phyloP scores from a whole-genome alignment of 1,140 invertebrate genomes.

The Neodiprion virginianus region DNA sequence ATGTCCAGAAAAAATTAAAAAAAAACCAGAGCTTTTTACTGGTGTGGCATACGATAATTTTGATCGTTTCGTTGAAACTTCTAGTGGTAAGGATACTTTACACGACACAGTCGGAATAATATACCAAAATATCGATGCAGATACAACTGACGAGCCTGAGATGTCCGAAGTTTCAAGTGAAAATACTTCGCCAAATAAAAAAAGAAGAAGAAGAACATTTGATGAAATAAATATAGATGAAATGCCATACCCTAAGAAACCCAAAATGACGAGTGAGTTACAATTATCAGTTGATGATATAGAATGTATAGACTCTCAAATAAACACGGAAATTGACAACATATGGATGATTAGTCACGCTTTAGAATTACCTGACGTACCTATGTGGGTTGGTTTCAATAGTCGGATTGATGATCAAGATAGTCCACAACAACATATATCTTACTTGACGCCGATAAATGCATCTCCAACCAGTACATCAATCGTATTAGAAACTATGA shows the following conservation, averaged over 20 bases:
- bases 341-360: constrained; percentile 27
- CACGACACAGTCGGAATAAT: too few species aligned
- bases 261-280: constrained; percentile 31
- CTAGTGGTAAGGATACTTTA: too few species aligned
- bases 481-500: constrained; percentile 46
- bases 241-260: constrained; percentile 34
- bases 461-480: constrained; percentile 40
- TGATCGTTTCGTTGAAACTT: too few species aligned
- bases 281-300: neutral
- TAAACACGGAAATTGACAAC: constrained; percentile 17
- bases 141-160: too few species aligned
- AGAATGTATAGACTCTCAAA: constrained; percentile 11
- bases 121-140: too few species aligned
- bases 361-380: constrained; percentile 24
- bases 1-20: too few species aligned
- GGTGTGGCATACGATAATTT: too few species aligned
- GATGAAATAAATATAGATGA: constrained; percentile 28
- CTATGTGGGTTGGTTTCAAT: constrained; percentile 41
- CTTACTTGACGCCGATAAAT: constrained; percentile 44
- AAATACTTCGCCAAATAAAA: constrained; percentile 13
- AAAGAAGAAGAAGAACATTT: constrained; percentile 26
- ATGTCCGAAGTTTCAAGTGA: neutral
- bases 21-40: too few species aligned
- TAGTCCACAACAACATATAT: constrained; percentile 31
- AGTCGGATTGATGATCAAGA: constrained; percentile 21